Evolutionary conservation across 1,140 invertebrate species (phyloP), one percentile per base, ranked within the genome.

Genomic region (Cydia pomonella): DNA sequence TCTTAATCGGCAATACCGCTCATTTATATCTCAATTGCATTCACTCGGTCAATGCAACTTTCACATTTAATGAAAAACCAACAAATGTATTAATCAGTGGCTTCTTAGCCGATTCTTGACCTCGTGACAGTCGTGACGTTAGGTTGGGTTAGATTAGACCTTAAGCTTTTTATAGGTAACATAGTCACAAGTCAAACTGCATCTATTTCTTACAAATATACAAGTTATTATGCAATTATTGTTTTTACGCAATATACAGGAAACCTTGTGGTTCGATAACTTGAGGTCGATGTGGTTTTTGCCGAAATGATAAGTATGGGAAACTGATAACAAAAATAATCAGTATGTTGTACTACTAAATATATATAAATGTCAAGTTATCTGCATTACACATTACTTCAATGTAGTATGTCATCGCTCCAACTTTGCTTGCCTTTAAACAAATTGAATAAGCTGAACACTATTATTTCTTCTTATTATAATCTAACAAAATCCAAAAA

Each of bases 1-100:
- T 59, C 21, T 59, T 59, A 59, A 59, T 59, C 21, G 53, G 7
- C 53, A 21, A 59, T n/a, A 66, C 27, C n/a, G n/a, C 64, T 21
- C 23, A 0, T 69, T 69, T 69, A 69, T 69, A 33, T 69, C 64
- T 69, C 64, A 69, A 69, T 69, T 13, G 7, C 64, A 29, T 69
- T 69, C 23, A n/a, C 64, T 69, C 33, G 64, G 64, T 18, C 64
- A 69, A 69, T 69, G 29, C 29, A 69, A 69, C 33, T 69, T 69
- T 69, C 64, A 69, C 64, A 69, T 69, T 69, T 66, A 18, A 69
- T 18, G 29, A n/a, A 33, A 69, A 69, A 69, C 13, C 64, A 23
- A 69, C 64, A 66, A 29, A 69, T 38, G 29, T 69, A n/a, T 69
- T 38, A 69, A 23, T 59, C 53, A 59, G 18, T 10, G 1, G 53